Base-by-base conservation (phyloP, 2,888 invertebrate genomes). In the Acrocyrtus sp. region DNA sequence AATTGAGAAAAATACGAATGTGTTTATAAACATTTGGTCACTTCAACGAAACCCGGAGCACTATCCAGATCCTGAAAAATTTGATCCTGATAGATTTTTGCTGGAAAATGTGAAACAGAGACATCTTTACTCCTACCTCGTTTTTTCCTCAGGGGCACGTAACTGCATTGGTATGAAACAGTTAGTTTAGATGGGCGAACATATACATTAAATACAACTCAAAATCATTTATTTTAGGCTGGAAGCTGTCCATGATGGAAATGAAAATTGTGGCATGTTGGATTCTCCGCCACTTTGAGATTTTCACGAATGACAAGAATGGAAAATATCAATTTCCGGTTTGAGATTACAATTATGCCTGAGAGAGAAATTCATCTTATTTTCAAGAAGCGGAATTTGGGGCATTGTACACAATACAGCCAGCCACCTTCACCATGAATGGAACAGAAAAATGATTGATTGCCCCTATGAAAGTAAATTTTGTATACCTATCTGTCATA, bases 201-300 rank as follows among this genome's bases (percentile, higher is more conserved):
- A n/a, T n/a, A n/a, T n/a, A n/a, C n/a, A n/a, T n/a, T n/a, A n/a
- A n/a, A n/a, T n/a, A n/a, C n/a, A n/a, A n/a, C n/a, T n/a, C n/a
- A n/a, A n/a, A n/a, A n/a, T n/a, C n/a, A n/a, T n/a, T n/a, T n/a
- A n/a, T n/a, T n/a, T n/a, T n/a, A 34, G 45, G 45, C 4, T 45
- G 45, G 45, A 45, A 45, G n/a, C 17, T 45, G 45, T 6, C 45
- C n/a, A 45, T 45, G 45, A 45, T 45, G 45, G 45, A 45, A n/a
- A 4, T n/a, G 17, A 45, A 45, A 45, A 17, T n/a, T 17, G 5
- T 45, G 5, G 17, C 45, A 10, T 12, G n/a, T n/a, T 45, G 45
- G 45, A 45, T 45, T 12, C 17, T 45, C 8, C 8, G 17, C 4
- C 45, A 45, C 17, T 45, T 10, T 45, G 17, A 45, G 8, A 17